Evolutionary conservation across 2,797 vertebrate genomes (phyloP), one percentile per base, ranked within the genome.

Genomic region (Manis pentadactyla): DNA sequence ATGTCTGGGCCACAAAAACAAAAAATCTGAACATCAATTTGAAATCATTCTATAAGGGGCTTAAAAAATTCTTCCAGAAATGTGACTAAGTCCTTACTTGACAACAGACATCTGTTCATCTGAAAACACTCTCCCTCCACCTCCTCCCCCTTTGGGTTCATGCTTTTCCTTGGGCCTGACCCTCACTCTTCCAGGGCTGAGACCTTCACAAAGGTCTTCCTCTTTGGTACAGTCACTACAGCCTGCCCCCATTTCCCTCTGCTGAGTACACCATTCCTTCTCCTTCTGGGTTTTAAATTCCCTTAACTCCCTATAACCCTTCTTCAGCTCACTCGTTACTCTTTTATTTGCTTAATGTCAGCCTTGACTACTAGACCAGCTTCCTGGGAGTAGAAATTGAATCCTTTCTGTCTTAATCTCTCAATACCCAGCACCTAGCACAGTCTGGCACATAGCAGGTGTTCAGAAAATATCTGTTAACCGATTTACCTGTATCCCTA

Each of bases 31-130:
- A 31, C 29, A 46, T 51, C 25, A 21, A 27, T 74, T 46, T 71
- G 73, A 91, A 93, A 85, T 21, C 74, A 46, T 39, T 42, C 63
- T 81, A 66, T 53, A 68, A 69, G 39, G 15, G 53, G 27, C 68
- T 59, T 83, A 55, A 57, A 87, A 87, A 55, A 71, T 46, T 71
- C 75, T 85, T 92, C 59, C 49, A 87, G 46, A 84, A 92, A 53
- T 18, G 17, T 61, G 46, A 49, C 31, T 27, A 51, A 17, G 18
- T 51, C 23, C 68, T 85, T 55, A 39, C 46, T 87, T 63, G 23
- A 61, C 7, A 49, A 85, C 13, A 81, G 23, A 79, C 7, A 1
- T 25, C 17, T 61, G 19, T 66, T 83, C 42, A n/a, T 46, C 31
- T 64, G 34, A 82, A 96, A 77, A 10, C 55, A 37, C 19, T 55